These are phyloP conservation scores for Bilobella aurantiaca DNA, from an alignment of 1,140 invertebrate species.

Conservation along the genomic window DNA sequence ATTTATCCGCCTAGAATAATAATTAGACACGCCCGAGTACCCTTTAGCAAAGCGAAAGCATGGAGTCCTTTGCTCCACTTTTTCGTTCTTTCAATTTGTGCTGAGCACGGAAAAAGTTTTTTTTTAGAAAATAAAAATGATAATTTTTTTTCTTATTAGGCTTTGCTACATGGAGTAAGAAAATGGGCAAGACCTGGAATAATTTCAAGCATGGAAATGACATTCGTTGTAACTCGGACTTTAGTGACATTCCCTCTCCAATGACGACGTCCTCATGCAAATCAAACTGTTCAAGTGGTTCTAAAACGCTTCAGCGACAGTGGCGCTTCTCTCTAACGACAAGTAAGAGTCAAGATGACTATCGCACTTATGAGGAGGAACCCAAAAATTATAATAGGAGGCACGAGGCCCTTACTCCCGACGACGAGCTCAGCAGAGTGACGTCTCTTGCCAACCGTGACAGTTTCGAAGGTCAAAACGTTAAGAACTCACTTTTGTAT, in stretches of 20 bases:
- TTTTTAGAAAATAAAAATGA: not conserved
- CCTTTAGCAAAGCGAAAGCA: not conserved
- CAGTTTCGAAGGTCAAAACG: too few species aligned
- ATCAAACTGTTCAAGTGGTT: not conserved
- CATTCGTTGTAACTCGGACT: constrained; percentile 14
- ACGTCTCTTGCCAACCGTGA: too few species aligned
- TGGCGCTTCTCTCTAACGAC: constrained; percentile 13
- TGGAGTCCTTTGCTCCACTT: not conserved
- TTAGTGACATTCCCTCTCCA: not conserved
- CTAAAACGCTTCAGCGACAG: constrained; percentile 12
- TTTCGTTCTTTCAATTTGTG: not conserved
- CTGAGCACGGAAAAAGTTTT: not conserved
- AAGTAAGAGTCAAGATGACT: not conserved
- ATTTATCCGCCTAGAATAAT: too few species aligned
- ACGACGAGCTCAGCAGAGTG: not conserved
- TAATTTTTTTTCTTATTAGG: constrained; percentile 14
- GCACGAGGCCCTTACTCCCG: not conserved
- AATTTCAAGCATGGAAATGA: constrained; percentile 29
- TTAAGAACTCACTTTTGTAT: constrained; percentile 5
- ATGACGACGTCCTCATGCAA: not conserved
- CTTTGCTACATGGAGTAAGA: constrained; percentile 35
- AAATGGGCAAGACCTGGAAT: constrained; percentile 35
- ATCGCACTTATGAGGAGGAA: not conserved
- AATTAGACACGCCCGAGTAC: not conserved
- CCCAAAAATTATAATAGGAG: not conserved